Percentiles rank a stretch among this genome's conserved stretches.
These are phyloP conservation scores for Leucophora obtusa DNA, from an alignment of 2,888 invertebrate species.

Conservation along the genomic window DNA sequence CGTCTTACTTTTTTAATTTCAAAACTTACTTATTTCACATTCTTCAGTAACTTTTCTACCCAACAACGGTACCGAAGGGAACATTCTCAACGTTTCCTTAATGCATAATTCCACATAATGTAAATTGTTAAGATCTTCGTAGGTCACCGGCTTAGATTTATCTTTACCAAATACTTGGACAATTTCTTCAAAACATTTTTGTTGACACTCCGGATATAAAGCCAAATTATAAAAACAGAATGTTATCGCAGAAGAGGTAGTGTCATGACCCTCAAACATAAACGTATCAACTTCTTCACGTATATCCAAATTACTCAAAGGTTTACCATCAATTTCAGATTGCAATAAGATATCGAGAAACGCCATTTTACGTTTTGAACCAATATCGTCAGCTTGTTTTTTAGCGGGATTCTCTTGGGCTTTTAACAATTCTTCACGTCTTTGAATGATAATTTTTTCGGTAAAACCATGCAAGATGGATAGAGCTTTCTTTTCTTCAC, in stretches of 20 bases:
- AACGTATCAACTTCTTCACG: conserved; percentile 87
- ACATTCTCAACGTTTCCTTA: conserved; percentile 77
- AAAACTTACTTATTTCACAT: conserved; percentile 75
- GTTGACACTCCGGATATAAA: conserved; percentile 79
- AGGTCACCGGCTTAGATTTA: conserved; percentile 72
- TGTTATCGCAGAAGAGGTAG: conserved; percentile 80
- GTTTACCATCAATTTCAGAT: conserved; percentile 81
- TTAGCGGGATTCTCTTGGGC: conserved; percentile 35
- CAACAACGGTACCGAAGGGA: conserved; percentile 76
- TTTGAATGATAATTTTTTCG: conserved; percentile 80
- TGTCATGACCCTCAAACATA: conserved; percentile 84
- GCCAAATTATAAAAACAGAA: conserved; percentile 80
- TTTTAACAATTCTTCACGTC: conserved; percentile 75
- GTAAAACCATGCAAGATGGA: conserved; percentile 80
- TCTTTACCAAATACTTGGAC: conserved; percentile 76
- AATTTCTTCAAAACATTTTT: conserved; percentile 79
- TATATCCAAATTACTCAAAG: conserved; percentile 81
- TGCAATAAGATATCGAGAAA: conserved; percentile 84
- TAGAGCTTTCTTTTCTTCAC: conserved; percentile 79
- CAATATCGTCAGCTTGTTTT: conserved; percentile 75
- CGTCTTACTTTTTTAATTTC: neutral
- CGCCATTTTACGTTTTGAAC: conserved; percentile 82
- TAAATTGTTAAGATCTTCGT: conserved; percentile 73
- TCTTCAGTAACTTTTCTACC: conserved; percentile 75
- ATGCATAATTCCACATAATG: conserved; percentile 76